These are phyloP conservation scores for Heliornis fulica DNA, from an alignment of 2,113 vertebrate genomes.

Conservation along the genomic window DNA sequence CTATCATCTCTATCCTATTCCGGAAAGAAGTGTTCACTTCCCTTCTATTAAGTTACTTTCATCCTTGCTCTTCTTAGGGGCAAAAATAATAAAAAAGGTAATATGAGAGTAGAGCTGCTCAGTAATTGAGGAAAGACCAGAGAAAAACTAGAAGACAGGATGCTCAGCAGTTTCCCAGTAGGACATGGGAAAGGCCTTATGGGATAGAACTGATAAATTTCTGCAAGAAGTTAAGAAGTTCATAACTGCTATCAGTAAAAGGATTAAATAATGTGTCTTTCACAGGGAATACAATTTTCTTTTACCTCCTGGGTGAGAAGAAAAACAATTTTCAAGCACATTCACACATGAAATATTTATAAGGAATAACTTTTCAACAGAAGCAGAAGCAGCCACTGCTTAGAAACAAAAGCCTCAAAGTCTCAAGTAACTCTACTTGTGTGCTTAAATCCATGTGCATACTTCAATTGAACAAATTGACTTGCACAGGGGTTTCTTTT, in stretches of 20 bases:
- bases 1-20: background rate
- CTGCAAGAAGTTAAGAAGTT: background rate
- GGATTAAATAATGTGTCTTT: background rate
- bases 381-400: background rate
- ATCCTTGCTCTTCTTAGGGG: background rate
- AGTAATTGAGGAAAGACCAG: background rate
- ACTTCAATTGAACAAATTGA: background rate
- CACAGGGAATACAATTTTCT: background rate
- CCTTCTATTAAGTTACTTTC: background rate
- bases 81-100: background rate
- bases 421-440: background rate
- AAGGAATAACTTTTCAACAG: background rate
- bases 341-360: background rate
- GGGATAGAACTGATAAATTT: background rate
- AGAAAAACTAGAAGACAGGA: background rate
- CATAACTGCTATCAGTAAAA: background rate
- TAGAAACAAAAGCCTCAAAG: background rate
- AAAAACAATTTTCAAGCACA: background rate
- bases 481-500: background rate
- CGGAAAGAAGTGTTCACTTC: background rate
- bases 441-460: background rate
- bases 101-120: background rate
- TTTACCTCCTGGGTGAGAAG: background rate
- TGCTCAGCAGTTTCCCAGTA: background rate
- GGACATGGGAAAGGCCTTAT: background rate